Evolutionary conservation across 2,888 invertebrate genomes (phyloP), one percentile per base, ranked within the genome.

Genomic region (Sarcophaga subvicina): DNA sequence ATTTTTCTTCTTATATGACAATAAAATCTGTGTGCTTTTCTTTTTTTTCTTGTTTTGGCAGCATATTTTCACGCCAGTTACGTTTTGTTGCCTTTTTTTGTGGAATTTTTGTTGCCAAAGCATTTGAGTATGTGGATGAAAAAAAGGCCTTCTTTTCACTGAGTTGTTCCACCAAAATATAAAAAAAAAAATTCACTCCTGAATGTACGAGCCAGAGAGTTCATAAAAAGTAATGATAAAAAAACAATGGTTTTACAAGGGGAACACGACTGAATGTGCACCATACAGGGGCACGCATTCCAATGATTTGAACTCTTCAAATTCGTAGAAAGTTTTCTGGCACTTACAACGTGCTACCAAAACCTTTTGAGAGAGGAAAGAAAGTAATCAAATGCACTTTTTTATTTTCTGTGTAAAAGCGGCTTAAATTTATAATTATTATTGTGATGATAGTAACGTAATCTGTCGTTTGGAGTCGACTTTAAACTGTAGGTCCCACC

Each of bases 11-110:
- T 62, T 76, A 77, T 77, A 77, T 80, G 85, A 77, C 85, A 77
- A 85, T 77, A 77, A 81, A 79, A 70, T 70, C 69, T 79, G 69
- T 71, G 59, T 66, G 59, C 66, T 59, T 76, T 37, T 37, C 10
- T 37, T 8, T 37, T 22, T 37, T 37, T 10, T 37, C 37, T 37
- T 37, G 6, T 37, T 81, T 80, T 67, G 37, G 77, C 63, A 80
- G 70, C 83, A 80, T 86, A 80, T 86, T 86, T 86, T 86, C 69
- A 86, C 73, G 83, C 73, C 80, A 82, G 25, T 63, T 66, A 73
- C 62, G 63, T 82, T 71, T 25, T 73, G 27, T 27, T 62, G 45
- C n/a, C 20, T 11, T 78, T 60, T 62, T 66, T 47, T 63, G 66
- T 63, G 60, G 60, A 82, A 75, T 64, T 37, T 37, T 37, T 37